Evolutionary conservation across 2,888 invertebrate genomes (phyloP).

Genomic region (Drosophila affinis): DNA sequence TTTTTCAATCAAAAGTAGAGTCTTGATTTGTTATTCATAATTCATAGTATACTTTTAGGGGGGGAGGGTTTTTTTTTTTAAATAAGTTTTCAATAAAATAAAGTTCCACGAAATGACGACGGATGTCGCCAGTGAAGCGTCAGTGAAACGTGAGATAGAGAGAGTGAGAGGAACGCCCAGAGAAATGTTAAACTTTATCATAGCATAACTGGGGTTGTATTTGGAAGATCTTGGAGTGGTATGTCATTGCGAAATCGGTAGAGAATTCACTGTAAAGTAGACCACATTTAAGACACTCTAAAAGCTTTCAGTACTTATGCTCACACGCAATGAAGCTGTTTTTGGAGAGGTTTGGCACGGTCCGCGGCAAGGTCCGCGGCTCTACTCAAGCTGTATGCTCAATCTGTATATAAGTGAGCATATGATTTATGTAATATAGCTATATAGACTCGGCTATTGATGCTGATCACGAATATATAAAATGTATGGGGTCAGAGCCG

Average conservation of each 20-base stretch:
- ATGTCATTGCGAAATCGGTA: not conserved
- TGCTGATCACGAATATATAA: too few relatives aligned
- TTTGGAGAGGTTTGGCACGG: too few relatives aligned
- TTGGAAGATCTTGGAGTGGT: not conserved
- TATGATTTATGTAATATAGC: too few relatives aligned
- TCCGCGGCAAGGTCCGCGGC: too few relatives aligned
- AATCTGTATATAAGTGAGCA: too few relatives aligned
- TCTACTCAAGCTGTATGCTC: too few relatives aligned
- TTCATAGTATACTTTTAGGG: not conserved
- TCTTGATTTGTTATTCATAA: not conserved
- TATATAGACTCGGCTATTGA: too few relatives aligned
- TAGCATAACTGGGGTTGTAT: not conserved
- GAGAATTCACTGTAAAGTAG: not conserved
- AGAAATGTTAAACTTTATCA: not conserved
- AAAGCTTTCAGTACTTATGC: too few relatives aligned
- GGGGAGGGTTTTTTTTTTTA: not conserved
- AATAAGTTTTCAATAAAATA: not conserved
- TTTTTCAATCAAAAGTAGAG: not conserved
- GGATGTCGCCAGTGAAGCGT: not conserved
- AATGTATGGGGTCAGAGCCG: too few relatives aligned
- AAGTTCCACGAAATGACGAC: not conserved
- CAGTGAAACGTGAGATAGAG: too few relatives aligned
- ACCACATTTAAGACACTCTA: not conserved
- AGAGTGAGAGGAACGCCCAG: too few relatives aligned
- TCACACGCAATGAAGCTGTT: too few relatives aligned